Evolutionary conservation across 2,888 invertebrate genomes (phyloP).

Genomic region (Acronicta psi): DNA sequence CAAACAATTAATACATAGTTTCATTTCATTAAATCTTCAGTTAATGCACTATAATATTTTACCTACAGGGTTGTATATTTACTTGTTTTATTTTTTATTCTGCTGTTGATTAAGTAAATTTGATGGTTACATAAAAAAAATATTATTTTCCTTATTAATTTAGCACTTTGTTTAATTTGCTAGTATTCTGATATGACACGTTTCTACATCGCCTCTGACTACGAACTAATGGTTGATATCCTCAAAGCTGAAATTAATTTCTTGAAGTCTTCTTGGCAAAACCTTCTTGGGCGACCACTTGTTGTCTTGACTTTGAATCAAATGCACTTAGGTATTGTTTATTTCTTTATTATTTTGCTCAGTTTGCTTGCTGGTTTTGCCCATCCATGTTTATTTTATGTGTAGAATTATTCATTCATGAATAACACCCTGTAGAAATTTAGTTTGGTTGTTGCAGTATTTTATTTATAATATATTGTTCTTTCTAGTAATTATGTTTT

Average conservation of each 20-base stretch:
- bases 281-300: slow-evolving; percentile 98
- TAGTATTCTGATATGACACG: slow-evolving; percentile 99
- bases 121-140: neutral
- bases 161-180: slow-evolving; percentile 64
- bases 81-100: neutral
- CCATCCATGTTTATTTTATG: slow-evolving; percentile 49
- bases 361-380: slow-evolving; percentile 67
- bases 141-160: slow-evolving; percentile 23
- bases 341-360: slow-evolving; percentile 57
- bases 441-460: slow-evolving; percentile 27
- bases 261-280: slow-evolving; percentile 99
- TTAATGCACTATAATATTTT: neutral
- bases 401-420: slow-evolving; percentile 32
- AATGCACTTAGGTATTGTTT: slow-evolving; percentile 94
- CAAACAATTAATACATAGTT: neutral
- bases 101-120: neutral
- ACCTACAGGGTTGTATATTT: neutral
- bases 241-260: slow-evolving; percentile 99
- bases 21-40: neutral
- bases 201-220: slow-evolving; percentile 99
- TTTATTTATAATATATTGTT: slow-evolving; percentile 5
- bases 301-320: slow-evolving; percentile 97
- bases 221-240: slow-evolving; percentile 98
- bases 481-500: neutral
- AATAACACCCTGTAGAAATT: slow-evolving; percentile 44